These are phyloP conservation scores for Mormyrops boulengeri DNA, from an alignment of 2,797 vertebrate genomes.

Conservation along the genomic window DNA sequence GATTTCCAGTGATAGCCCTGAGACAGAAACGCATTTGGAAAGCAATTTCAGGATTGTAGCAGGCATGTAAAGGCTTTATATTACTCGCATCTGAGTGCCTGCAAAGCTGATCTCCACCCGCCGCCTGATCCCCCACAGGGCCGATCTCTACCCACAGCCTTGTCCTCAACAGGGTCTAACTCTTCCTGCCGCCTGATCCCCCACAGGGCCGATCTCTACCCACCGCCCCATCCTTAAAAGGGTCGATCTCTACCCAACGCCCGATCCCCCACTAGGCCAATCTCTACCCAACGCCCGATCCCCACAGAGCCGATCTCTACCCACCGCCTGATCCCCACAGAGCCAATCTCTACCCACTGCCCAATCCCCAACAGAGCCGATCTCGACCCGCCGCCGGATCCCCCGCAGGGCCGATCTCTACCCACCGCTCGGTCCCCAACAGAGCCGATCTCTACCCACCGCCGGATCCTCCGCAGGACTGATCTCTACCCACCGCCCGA, in stretches of 20 bases:
- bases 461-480: neutral
- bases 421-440: neutral
- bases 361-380: neutral
- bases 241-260: neutral
- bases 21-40: neutral
- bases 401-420: neutral
- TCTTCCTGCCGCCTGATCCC: neutral
- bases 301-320: neutral
- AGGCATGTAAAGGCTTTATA: neutral
- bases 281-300: neutral
- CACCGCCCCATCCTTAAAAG: neutral
- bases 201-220: neutral
- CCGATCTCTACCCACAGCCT: neutral
- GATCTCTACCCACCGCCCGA: neutral
- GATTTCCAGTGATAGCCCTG: neutral
- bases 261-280: neutral
- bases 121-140: neutral
- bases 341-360: neutral
- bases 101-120: neutral
- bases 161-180: neutral
- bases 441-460: neutral
- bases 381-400: neutral
- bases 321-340: neutral
- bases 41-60: neutral
- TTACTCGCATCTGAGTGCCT: neutral